These are phyloP conservation scores for Mythimna ferrago DNA, from an alignment of 2,888 invertebrate species.

Conservation along the genomic window DNA sequence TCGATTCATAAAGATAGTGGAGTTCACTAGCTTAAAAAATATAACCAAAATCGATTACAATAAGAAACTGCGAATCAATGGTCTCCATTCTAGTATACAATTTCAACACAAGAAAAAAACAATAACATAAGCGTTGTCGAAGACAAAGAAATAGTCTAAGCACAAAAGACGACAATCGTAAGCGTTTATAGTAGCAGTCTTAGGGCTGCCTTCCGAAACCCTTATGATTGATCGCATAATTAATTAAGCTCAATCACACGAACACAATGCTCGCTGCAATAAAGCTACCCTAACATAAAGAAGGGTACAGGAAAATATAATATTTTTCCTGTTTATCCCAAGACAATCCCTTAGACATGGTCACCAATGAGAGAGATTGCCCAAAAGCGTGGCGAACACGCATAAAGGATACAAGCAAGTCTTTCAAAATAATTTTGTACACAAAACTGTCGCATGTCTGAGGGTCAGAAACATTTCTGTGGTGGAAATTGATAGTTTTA, in stretches of 20 bases:
- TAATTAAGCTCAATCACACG: constrained; percentile 35
- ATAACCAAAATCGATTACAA: too few relatives aligned
- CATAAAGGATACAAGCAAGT: constrained; percentile 14
- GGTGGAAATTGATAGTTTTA: constrained; percentile 15
- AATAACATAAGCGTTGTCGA: background rate
- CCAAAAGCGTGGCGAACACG: constrained; percentile 44
- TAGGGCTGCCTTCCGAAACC: background rate
- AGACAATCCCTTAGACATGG: constrained; percentile 11
- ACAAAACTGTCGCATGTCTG: constrained; percentile 20
- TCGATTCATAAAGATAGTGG: background rate
- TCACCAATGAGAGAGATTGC: constrained; percentile 30
- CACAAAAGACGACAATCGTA: background rate
- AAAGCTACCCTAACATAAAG: constrained; percentile 38
- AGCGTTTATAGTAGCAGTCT: background rate
- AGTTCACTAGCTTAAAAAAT: too few relatives aligned
- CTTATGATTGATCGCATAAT: constrained; percentile 35
- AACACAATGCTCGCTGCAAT: constrained; percentile 23
- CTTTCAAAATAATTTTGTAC: constrained; percentile 38
- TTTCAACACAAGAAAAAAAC: background rate
- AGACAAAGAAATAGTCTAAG: background rate
- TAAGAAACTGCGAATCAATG: too few relatives aligned
- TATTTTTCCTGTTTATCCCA: constrained; percentile 60
- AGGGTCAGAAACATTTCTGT: background rate
- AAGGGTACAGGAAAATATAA: constrained; percentile 42
- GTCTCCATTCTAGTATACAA: background rate